A percentile compares a stretch with the other conserved stretches of the same genome.
phyloP scores from a whole-genome alignment of 2,888 invertebrate genomes.

The Cryptus armator region DNA sequence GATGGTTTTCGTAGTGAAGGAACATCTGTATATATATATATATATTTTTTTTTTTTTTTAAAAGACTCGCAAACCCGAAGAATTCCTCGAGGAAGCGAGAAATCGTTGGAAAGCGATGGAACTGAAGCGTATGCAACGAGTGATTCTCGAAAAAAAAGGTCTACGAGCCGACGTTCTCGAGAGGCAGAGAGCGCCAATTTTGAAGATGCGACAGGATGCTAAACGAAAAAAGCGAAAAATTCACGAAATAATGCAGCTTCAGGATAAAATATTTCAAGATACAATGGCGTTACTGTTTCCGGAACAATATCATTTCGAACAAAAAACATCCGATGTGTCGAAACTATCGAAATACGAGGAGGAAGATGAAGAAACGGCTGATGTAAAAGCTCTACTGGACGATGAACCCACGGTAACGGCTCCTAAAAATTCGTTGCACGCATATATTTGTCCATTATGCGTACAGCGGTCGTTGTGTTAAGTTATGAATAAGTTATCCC shows the following conservation, averaged over 20 bases:
- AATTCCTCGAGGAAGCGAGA: conserved; percentile 84
- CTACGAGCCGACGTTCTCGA: conserved; percentile 88
- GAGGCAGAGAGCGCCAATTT: conserved; percentile 87
- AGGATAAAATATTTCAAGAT: conserved; percentile 89
- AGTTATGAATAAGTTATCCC: neutral
- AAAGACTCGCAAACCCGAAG: conserved; percentile 70
- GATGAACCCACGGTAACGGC: conserved; percentile 33
- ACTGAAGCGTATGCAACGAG: conserved; percentile 88
- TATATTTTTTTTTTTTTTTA: conserved; percentile 18
- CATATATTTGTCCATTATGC: neutral
- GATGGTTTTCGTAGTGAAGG: neutral
- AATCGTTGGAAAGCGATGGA: conserved; percentile 89
- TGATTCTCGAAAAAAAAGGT: conserved; percentile 89
- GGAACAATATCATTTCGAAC: conserved; percentile 82
- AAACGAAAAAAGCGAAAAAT: conserved; percentile 87
- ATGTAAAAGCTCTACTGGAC: conserved; percentile 40
- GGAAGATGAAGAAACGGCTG: conserved; percentile 82
- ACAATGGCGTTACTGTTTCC: conserved; percentile 88
- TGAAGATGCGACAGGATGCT: conserved; percentile 87
- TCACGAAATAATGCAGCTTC: conserved; percentile 87
- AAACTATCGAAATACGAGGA: conserved; percentile 82
- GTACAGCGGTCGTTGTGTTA: neutral
- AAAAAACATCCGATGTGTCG: conserved; percentile 23
- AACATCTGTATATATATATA: neutral
- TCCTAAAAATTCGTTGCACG: neutral